These are phyloP conservation scores for Gambusia yucatana DNA, from an alignment of 2,797 vertebrate genomes.

Conservation along the genomic window DNA sequence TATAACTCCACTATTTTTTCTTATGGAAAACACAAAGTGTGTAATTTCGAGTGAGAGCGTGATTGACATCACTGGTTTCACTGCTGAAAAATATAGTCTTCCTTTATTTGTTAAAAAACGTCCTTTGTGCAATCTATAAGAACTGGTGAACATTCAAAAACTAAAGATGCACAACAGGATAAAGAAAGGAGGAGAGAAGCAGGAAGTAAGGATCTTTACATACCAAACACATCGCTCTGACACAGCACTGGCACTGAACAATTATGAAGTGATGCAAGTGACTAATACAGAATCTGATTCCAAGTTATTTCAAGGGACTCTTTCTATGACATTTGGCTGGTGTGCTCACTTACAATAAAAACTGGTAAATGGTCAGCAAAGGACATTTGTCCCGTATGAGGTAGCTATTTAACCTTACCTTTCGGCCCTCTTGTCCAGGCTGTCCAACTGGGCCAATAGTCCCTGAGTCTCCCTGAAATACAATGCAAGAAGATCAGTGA, in stretches of 20 bases:
- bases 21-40: conserved; percentile 40
- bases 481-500: conserved; percentile 31
- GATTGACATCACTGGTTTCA: conserved; percentile 28
- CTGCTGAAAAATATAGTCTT: conserved; percentile 25
- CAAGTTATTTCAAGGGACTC: conserved; percentile 17
- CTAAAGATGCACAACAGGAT: conserved; percentile 49
- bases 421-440: conserved; percentile 87
- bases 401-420: conserved; percentile 81
- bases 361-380: neutral
- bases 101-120: conserved; percentile 32
- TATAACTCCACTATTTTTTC: conserved; percentile 14
- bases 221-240: conserved; percentile 16
- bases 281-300: conserved; percentile 21
- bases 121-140: conserved; percentile 51
- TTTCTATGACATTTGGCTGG: conserved; percentile 21
- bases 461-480: conserved; percentile 88
- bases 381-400: neutral
- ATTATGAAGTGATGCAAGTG: conserved; percentile 28
- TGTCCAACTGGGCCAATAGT: conserved; percentile 87
- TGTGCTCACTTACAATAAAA: neutral
- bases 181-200: conserved; percentile 26
- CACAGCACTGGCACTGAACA: conserved; percentile 11
- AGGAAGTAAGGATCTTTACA: conserved; percentile 12
- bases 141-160: conserved; percentile 51
- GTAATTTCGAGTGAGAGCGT: conserved; percentile 26